Base-by-base conservation (phyloP, 2,113 vertebrate species). In the Corvus cornix region DNA sequence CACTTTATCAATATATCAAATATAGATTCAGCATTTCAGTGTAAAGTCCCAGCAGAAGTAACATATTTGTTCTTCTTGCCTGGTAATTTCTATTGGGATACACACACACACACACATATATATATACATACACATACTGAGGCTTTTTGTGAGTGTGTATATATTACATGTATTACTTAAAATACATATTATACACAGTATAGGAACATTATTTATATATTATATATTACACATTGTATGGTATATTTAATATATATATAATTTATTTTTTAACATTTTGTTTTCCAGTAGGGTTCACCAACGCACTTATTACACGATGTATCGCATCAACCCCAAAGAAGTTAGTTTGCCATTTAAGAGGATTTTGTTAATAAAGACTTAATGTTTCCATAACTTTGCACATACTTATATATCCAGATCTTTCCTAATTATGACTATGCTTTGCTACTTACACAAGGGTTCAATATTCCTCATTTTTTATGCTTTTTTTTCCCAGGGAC, bases 111-210 rank as follows among this genome's bases (percentile, higher is more conserved):
- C 3, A 26, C 4, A 46, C 9, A 35, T 6, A 43, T 3, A 46
- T 11, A 35, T 9, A 43, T 3, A 52, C 1, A 59, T 1, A 41
- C 3, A 49, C 0, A 23, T 5, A 16, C 1, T 2, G 27, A 16
- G 28, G 1, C 4, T 28, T 46, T 62, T 4, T 62, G 31, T 53
- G 16, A 26, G 27, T 48, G 6, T 35, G 2, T 56, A 43, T 16
- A 35, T 37, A 46, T 18, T 56, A 26, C 23, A 18, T 11, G 11
- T 23, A 23, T 75, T 53, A 41, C 11, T 46, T 33, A 43, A 78
- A 73, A 12, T 44, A 63, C 4, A 21, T 22, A n/a, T 23, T 10
- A 51, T 15, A 53, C 33, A 24, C 6, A 26, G 16, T 7, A 60
- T 39, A 22, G 21, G 9, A 60, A 67, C 16, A 39, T 52, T 11